These are phyloP conservation scores for Glaucidium brasilianum DNA, from an alignment of 2,113 vertebrate genomes.

Conservation along the genomic window DNA sequence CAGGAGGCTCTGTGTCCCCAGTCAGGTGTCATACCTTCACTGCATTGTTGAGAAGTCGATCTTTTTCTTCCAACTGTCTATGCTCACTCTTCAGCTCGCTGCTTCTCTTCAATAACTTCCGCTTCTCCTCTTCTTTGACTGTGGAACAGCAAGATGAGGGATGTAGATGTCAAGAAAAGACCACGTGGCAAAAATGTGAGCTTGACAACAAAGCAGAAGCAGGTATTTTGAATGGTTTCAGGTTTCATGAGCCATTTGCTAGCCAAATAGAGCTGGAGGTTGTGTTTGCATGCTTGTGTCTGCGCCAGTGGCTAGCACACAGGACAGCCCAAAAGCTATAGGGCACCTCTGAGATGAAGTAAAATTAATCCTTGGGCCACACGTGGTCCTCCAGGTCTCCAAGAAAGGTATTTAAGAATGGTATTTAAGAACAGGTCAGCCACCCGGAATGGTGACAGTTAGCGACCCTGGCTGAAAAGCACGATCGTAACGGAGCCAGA, in stretches of 20 bases:
- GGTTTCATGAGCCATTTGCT: background rate
- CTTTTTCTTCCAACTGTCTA: slow-evolving; percentile 86
- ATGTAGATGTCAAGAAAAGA: background rate
- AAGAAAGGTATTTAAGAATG: background rate
- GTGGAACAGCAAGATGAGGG: slow-evolving; percentile 10
- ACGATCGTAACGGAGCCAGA: background rate
- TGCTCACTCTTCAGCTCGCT: slow-evolving; percentile 87
- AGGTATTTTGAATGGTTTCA: background rate
- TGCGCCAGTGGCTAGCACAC: background rate
- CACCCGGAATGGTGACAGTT: background rate
- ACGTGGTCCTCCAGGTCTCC: background rate
- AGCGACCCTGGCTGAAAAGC: background rate
- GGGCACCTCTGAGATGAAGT: background rate
- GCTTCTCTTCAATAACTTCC: slow-evolving; percentile 86
- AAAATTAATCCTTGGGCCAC: background rate
- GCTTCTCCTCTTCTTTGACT: slow-evolving; percentile 96
- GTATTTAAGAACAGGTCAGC: background rate
- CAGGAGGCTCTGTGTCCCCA: background rate
- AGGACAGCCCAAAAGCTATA: background rate
- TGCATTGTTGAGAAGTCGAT: slow-evolving; percentile 82
- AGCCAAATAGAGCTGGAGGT: background rate
- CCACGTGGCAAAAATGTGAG: background rate
- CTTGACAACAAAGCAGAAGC: background rate
- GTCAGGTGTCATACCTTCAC: slow-evolving; percentile 76
- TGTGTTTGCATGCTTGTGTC: background rate